Evolutionary conservation across 2,888 invertebrate species (phyloP).

Genomic region (Caradrina kadenii): DNA sequence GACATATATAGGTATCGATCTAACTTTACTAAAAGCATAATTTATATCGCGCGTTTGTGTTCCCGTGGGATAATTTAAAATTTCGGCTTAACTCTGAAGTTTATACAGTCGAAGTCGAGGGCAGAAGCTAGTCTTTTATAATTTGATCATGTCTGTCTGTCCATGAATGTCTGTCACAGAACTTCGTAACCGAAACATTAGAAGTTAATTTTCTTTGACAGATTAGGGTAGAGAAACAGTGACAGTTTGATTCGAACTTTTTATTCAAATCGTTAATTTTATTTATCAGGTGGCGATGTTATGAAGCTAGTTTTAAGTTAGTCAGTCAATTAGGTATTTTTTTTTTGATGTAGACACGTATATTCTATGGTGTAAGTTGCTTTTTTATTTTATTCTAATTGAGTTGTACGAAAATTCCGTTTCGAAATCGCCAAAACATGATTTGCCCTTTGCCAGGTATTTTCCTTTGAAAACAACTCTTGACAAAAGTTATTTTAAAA

Average conservation of each 20-base stretch:
- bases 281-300: neutral
- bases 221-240: neutral
- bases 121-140: neutral
- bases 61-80: no score
- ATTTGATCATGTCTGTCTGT: constrained; percentile 11
- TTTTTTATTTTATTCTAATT: neutral
- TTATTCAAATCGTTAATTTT: neutral
- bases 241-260: neutral
- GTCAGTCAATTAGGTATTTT: neutral
- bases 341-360: neutral
- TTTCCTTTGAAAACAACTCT: constrained; percentile 22
- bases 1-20: no score
- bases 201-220: constrained; percentile 17
- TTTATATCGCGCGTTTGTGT: no score
- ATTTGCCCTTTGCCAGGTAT: constrained; percentile 1
- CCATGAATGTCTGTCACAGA: neutral
- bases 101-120: no score
- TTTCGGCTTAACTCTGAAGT: no score
- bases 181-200: constrained; percentile 12
- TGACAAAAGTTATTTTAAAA: constrained; percentile 10
- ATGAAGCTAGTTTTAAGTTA: neutral
- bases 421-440: neutral
- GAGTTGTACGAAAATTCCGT: neutral
- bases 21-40: no score
- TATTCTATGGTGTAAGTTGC: neutral